Percentiles rank a stretch among this genome's conserved stretches.
Evolutionary conservation across 2,888 invertebrate genomes (phyloP).

Genomic region (Steinernema carpocapsae): DNA sequence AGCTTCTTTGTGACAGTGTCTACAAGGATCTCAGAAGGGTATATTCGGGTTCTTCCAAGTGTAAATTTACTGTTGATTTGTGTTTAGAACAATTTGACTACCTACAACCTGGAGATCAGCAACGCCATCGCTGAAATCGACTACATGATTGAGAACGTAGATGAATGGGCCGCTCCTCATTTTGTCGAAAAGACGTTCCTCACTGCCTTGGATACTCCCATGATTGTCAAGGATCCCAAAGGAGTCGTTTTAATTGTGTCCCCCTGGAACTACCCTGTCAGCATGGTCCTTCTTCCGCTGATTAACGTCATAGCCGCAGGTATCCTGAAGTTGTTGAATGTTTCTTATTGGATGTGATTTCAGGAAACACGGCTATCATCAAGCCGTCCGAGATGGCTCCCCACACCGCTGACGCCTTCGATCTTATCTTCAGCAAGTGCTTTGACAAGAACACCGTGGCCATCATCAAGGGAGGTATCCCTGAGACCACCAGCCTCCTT

Average conservation of each 20-base stretch:
- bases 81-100: conserved; percentile 44
- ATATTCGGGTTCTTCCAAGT: too few relatives aligned
- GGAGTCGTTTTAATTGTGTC: conserved; percentile 83
- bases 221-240: conserved; percentile 78
- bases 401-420: conserved; percentile 51
- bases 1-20: conserved; percentile 54
- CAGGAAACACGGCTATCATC: conserved; percentile 62
- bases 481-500: conserved; percentile 83
- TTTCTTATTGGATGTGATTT: conserved; percentile 2
- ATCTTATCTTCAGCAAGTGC: conserved; percentile 54
- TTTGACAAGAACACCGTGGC: conserved; percentile 71
- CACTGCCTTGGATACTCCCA: conserved; percentile 46
- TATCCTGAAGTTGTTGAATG: background rate
- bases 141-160: conserved; percentile 56
- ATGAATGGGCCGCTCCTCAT: conserved; percentile 51
- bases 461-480: conserved; percentile 81
- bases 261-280: conserved; percentile 92
- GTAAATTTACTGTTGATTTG: background rate
- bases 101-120: conserved; percentile 53
- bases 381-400: conserved; percentile 64
- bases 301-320: conserved; percentile 61
- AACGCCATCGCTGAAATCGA: conserved; percentile 56
- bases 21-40: conserved; percentile 53
- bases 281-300: conserved; percentile 59
- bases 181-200: conserved; percentile 48